A percentile compares a stretch with the other conserved stretches of the same genome.
phyloP scores from a whole-genome alignment of 2,797 vertebrate species.

The Platalea minor region DNA sequence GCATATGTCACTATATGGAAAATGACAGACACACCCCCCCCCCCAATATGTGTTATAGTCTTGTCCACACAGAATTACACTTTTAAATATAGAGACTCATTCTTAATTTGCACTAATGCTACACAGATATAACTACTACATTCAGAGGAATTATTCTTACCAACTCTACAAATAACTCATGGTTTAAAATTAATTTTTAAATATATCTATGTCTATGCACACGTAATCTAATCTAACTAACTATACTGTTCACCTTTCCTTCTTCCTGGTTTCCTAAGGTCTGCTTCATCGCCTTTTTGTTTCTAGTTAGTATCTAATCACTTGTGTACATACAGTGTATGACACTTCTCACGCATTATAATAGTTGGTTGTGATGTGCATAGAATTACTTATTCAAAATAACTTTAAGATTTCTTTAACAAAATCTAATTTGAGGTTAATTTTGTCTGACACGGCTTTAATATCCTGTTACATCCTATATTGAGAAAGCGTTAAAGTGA shows the following conservation, averaged over 20 bases:
- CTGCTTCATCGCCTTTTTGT: neutral
- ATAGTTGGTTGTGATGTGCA: neutral
- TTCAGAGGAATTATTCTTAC: neutral
- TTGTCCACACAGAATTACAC: neutral
- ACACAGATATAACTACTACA: neutral
- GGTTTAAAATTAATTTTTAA: neutral
- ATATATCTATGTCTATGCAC: neutral
- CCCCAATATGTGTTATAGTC: neutral
- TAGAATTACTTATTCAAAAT: neutral
- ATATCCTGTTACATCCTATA: neutral
- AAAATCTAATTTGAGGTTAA: neutral
- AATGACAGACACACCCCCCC: neutral
- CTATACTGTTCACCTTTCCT: neutral
- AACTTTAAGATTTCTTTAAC: neutral
- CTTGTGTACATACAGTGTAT: neutral
- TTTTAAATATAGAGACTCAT: neutral
- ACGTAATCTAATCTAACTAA: neutral
- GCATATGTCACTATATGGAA: neutral
- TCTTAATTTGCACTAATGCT: neutral
- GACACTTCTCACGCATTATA: neutral
- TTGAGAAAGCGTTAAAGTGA: neutral
- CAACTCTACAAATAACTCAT: neutral
- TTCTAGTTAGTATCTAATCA: neutral
- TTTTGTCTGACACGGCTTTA: neutral
- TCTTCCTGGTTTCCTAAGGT: neutral